Conservation (phyloP, 2,888 invertebrate genomes). For the Drosophila picticornis region DNA sequence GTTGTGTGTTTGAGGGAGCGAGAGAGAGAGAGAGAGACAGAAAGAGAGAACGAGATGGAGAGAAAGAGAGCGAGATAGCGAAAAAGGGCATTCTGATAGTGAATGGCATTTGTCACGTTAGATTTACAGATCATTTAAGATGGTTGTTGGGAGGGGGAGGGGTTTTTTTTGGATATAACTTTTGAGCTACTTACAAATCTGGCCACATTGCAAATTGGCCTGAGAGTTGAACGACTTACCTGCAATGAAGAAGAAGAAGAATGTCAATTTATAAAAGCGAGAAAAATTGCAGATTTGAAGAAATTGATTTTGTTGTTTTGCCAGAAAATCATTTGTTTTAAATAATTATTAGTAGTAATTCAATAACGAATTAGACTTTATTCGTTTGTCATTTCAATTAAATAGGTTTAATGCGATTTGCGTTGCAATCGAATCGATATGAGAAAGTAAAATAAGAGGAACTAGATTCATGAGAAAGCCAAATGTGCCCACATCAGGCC, state of each 20-base stretch:
- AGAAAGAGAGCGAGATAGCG: background rate
- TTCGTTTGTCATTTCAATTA: background rate
- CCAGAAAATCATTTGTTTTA: background rate
- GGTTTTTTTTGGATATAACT: slow-evolving; percentile 10
- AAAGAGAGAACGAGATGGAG: background rate
- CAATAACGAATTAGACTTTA: background rate
- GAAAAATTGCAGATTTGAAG: background rate
- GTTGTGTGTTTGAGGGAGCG: background rate
- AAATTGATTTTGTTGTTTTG: background rate
- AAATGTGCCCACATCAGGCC: background rate
- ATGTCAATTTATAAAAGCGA: background rate
- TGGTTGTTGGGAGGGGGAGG: background rate
- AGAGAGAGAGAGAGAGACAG: background rate
- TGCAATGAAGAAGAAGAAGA: slow-evolving; percentile 30
- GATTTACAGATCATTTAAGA: slow-evolving; percentile 42
- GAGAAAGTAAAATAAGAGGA: background rate
- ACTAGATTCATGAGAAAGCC: background rate
- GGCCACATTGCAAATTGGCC: slow-evolving; percentile 10
- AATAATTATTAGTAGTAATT: background rate
- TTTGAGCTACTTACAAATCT: slow-evolving; percentile 66
- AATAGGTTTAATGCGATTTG: background rate
- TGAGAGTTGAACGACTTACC: slow-evolving; percentile 59
- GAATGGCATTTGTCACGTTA: slow-evolving; percentile 54
- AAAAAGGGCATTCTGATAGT: slow-evolving; percentile 36
- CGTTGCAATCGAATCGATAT: background rate